Evolutionary conservation across 2,888 invertebrate genomes (phyloP), one percentile per base, ranked within the genome.

Genomic region (Xestia c-nigrum): DNA sequence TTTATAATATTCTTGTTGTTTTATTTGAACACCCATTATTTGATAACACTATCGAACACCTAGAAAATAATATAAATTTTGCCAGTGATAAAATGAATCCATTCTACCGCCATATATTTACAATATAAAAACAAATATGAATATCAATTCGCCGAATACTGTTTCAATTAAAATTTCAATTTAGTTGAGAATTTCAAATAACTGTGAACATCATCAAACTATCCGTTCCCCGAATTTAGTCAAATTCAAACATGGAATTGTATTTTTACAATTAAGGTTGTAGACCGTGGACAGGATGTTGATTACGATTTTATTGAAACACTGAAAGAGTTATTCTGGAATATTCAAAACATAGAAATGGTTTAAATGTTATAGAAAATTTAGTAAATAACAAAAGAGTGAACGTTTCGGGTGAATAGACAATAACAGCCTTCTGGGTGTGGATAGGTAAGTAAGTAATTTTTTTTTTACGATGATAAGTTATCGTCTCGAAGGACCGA

Each of bases 1-100:
- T 97, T 97, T 97, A 96, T 97, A 96, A 94, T 95, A 95, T 71
- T 50, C 7, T 10, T 83, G 90, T 91, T 87, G 95, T 97, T 96
- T 96, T 86, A 94, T 95, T 96, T 88, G 6, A 59, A 68, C 24
- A 79, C 19, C 74, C 72, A 50, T 9, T 70, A 12, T n/a, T 43
- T 31, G 3, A 52, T 1, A 50, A 57, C n/a, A 64, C 5, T 38
- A 16, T 74, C 38, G 19, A 74, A 50, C n/a, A 46, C 40, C 2
- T 46, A 21, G 5, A 46, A n/a, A 80, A 71, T 5, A n/a, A 47
- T 19, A 4, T 1, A 1, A 16, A 47, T 4, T 69, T 9, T 43
- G 38, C 52, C 57, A 46, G 50, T 19, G 50, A 67, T 50, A 0
- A 31, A 68, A 68, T 68, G 24, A 59, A 52, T 71, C 5, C 10